These are phyloP conservation scores for Alectura lathami DNA, from an alignment of 2,113 vertebrate species.

Conservation along the genomic window DNA sequence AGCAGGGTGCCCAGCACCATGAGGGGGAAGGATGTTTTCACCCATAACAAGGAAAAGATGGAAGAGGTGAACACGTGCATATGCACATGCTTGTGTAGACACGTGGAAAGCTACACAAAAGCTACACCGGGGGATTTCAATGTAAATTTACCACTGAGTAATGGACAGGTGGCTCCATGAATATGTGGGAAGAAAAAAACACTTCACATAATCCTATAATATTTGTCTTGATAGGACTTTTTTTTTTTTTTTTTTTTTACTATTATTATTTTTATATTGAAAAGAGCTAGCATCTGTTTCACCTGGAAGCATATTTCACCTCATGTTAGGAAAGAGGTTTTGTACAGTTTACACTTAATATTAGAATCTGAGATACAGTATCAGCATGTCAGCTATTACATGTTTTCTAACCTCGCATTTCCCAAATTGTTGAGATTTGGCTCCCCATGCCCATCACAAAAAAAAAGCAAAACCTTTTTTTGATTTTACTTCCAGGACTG, in stretches of 20 bases:
- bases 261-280: neutral
- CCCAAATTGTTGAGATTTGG: neutral
- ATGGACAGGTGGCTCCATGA: neutral
- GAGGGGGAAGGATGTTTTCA: neutral
- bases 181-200: neutral
- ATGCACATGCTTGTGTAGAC: no score
- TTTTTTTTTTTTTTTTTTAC: neutral
- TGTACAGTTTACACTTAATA: neutral
- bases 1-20: fast-evolving
- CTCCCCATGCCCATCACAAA: neutral
- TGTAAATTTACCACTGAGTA: neutral
- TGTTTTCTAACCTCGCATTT: neutral
- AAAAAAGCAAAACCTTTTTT: neutral
- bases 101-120: neutral
- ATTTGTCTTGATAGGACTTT: neutral
- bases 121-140: neutral
- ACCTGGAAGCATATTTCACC: neutral
- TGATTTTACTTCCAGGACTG: neutral
- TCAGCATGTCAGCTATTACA: neutral
- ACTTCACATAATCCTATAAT: neutral
- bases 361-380: neutral
- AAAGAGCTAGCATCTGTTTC: neutral
- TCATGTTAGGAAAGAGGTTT: neutral
- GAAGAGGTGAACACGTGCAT: neutral
- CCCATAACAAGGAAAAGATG: neutral